These are phyloP conservation scores for Rhynchopsitta pachyrhyncha DNA, from an alignment of 2,113 vertebrate species.

Conservation along the genomic window DNA sequence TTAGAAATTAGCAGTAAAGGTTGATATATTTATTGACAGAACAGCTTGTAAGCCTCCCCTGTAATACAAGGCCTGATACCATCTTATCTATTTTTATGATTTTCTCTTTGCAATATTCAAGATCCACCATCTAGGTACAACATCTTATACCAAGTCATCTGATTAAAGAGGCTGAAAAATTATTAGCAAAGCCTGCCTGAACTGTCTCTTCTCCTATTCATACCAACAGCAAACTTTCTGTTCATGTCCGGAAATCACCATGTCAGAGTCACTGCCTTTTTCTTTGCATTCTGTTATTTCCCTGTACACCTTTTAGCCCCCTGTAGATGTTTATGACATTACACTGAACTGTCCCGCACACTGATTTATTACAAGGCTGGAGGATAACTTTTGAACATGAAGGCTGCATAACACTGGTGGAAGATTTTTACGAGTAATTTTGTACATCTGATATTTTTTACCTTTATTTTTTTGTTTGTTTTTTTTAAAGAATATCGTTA, in stretches of 20 bases:
- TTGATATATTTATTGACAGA: not conserved
- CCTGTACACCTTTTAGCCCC: accelerated
- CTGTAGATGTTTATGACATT: not conserved
- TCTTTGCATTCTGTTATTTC: not conserved
- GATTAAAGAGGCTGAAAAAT: not conserved
- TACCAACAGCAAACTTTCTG: not conserved
- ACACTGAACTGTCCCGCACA: not conserved
- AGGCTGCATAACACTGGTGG: not conserved
- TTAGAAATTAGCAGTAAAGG: not conserved
- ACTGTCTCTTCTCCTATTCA: not conserved
- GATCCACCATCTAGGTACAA: not conserved
- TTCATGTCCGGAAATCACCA: not conserved
- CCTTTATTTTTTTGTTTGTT: not conserved
- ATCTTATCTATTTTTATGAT: not conserved
- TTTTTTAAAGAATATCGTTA: not conserved
- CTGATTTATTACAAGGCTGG: not conserved
- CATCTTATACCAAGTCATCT: not conserved
- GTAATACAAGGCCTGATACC: not conserved
- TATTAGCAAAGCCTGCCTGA: not conserved
- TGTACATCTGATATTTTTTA: not conserved
- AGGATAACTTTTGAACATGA: not conserved
- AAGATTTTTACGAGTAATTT: not conserved
- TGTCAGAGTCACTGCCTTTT: not conserved
- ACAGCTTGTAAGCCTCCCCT: not conserved
- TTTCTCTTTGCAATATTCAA: not conserved